These are phyloP conservation scores for Hyles euphorbiae DNA, from an alignment of 1,140 invertebrate species.

Conservation along the genomic window DNA sequence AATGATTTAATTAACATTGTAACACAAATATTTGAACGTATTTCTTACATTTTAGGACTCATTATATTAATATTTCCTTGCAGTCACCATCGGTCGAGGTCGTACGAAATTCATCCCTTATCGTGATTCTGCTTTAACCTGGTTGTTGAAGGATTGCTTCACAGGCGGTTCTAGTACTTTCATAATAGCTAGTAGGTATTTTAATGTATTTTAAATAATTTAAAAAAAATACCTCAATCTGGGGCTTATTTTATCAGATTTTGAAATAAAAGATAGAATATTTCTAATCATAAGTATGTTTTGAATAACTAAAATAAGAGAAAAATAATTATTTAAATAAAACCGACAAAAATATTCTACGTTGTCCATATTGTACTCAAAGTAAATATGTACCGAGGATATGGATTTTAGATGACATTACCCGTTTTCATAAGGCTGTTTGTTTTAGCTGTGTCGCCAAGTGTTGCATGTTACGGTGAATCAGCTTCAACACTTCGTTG, in stretches of 20 bases:
- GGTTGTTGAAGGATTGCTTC: constrained; percentile 80
- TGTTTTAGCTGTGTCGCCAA: constrained; percentile 80
- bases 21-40: background rate
- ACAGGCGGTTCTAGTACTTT: constrained; percentile 75
- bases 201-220: too few species aligned
- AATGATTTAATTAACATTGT: background rate
- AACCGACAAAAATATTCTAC: background rate
- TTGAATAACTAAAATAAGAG: background rate
- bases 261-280: background rate
- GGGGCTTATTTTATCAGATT: background rate
- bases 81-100: constrained; percentile 61
- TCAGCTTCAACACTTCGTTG: constrained; percentile 84
- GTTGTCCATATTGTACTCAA: background rate
- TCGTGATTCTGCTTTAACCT: constrained; percentile 84
- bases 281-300: background rate
- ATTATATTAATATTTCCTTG: background rate
- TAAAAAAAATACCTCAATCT: too few species aligned
- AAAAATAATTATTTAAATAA: constrained; percentile 1
- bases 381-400: too few species aligned
- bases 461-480: constrained; percentile 81
- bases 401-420: too few species aligned
- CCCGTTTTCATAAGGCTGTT: background rate
- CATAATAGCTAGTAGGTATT: constrained; percentile 76
- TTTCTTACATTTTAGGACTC: background rate
- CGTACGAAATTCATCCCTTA: constrained; percentile 81